Evolutionary conservation across 2,797 vertebrate species (phyloP).

Genomic region (Poeciliopsis paucimaculata): DNA sequence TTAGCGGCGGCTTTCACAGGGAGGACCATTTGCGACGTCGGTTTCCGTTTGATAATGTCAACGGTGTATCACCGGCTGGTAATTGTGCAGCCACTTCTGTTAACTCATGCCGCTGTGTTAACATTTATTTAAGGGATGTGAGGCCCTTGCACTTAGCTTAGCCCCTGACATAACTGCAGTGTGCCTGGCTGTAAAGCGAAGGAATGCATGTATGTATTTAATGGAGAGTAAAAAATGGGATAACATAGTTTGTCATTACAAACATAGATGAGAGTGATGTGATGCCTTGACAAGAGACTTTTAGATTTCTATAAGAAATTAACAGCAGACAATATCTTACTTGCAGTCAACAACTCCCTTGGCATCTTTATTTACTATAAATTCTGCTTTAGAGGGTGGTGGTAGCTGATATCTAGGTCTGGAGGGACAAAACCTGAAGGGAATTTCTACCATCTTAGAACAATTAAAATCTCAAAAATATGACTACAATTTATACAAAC

Average conservation of each 20-base stretch:
- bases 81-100: conserved; percentile 69
- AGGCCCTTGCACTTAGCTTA: conserved; percentile 64
- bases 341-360: not conserved
- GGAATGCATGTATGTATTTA: conserved; percentile 31
- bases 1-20: conserved; percentile 61
- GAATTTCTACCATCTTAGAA: not conserved
- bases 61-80: conserved; percentile 63
- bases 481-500: not conserved
- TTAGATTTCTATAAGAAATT: not conserved
- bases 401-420: too few species aligned
- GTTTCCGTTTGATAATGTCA: conserved; percentile 78
- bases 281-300: conserved; percentile 18
- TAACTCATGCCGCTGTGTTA: conserved; percentile 70
- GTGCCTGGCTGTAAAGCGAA: conserved; percentile 39
- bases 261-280: conserved; percentile 18
- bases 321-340: not conserved
- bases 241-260: conserved; percentile 26
- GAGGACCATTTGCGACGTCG: conserved; percentile 62
- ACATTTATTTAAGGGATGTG: conserved; percentile 73
- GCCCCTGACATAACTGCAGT: conserved; percentile 41
- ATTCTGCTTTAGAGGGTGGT: not conserved
- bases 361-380: not conserved
- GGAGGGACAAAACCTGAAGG: not conserved
- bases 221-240: conserved; percentile 19
- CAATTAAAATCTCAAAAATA: not conserved